These are phyloP conservation scores for Scelioninae gen. 1 DNA, from an alignment of 2,888 invertebrate species.

Conservation along the genomic window DNA sequence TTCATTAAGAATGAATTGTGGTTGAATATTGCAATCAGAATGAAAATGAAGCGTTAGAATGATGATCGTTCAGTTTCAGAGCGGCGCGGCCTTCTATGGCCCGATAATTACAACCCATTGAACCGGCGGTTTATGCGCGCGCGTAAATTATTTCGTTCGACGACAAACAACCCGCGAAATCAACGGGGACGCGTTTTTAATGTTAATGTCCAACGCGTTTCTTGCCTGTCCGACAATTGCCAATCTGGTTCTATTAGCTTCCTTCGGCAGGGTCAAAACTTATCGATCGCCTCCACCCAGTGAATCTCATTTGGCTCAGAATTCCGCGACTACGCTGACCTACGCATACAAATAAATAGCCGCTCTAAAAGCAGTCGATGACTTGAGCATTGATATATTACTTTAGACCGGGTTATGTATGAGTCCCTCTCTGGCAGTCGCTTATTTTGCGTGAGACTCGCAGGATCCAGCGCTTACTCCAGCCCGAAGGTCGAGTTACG, in stretches of 20 bases:
- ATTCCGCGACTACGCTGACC: no score
- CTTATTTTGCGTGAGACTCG: no score
- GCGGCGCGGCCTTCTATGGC: conserved; percentile 54
- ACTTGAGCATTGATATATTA: conserved; percentile 33
- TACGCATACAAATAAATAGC: conserved; percentile 44
- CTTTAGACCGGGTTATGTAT: neutral
- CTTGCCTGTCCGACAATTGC: conserved; percentile 17
- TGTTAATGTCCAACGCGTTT: conserved; percentile 25
- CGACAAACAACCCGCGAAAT: conserved; percentile 54
- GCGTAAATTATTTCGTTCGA: conserved; percentile 57
- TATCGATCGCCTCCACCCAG: conserved; percentile 23
- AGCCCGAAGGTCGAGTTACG: neutral
- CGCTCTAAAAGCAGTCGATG: no score
- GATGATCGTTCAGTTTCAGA: conserved; percentile 63
- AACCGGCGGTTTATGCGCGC: conserved; percentile 59
- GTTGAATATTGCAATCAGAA: conserved; percentile 67
- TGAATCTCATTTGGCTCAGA: neutral
- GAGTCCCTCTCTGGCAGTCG: no score
- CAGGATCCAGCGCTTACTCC: no score
- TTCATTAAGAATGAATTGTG: conserved; percentile 66
- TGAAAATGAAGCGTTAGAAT: conserved; percentile 66
- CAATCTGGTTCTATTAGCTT: conserved; percentile 43
- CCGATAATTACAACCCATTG: conserved; percentile 63
- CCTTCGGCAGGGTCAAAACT: conserved; percentile 33
- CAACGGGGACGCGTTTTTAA: conserved; percentile 45